A percentile compares a stretch with the other conserved stretches of the same genome.
Conservation (phyloP, 1,140 invertebrate genomes). For the Drosophila pallidifrons region DNA sequence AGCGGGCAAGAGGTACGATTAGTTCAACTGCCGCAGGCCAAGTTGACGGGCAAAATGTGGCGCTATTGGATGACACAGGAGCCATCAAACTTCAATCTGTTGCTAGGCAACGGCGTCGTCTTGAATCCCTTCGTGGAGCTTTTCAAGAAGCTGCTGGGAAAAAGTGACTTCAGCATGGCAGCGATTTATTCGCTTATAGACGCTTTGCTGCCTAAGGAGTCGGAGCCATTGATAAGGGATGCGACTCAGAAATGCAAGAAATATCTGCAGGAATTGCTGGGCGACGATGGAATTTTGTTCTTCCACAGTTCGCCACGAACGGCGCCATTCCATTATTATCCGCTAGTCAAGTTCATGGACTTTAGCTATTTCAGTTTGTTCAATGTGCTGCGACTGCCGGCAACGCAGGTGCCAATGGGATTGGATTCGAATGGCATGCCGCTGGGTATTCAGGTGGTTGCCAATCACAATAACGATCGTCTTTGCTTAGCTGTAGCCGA, state of each 20-base stretch:
- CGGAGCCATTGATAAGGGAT: constrained; percentile 88
- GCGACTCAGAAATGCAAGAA: constrained; percentile 87
- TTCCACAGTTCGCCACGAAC: constrained; percentile 93
- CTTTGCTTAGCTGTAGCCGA: constrained; percentile 93
- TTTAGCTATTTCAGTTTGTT: constrained; percentile 96
- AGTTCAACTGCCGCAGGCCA: constrained; percentile 87
- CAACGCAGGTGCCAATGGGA: constrained; percentile 93
- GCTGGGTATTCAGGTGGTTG: constrained; percentile 93
- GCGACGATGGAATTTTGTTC: constrained; percentile 92
- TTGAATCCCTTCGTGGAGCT: constrained; percentile 86
- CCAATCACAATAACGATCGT: constrained; percentile 91
- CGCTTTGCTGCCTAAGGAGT: constrained; percentile 87
- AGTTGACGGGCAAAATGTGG: constrained; percentile 89
- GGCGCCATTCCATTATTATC: constrained; percentile 94
- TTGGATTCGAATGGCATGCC: constrained; percentile 90
- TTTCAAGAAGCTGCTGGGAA: constrained; percentile 86
- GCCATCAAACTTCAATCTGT: constrained; percentile 87
- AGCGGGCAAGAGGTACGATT: constrained; percentile 60
- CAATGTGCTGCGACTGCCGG: constrained; percentile 94
- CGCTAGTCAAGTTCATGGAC: constrained; percentile 93
- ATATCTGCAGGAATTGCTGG: constrained; percentile 89
- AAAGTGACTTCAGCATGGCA: constrained; percentile 88
- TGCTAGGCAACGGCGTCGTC: constrained; percentile 88
- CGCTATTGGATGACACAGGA: constrained; percentile 91
- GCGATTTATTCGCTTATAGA: constrained; percentile 89